These are phyloP conservation scores for Bathynomus jamesi DNA, from an alignment of 1,140 invertebrate species.

Conservation along the genomic window DNA sequence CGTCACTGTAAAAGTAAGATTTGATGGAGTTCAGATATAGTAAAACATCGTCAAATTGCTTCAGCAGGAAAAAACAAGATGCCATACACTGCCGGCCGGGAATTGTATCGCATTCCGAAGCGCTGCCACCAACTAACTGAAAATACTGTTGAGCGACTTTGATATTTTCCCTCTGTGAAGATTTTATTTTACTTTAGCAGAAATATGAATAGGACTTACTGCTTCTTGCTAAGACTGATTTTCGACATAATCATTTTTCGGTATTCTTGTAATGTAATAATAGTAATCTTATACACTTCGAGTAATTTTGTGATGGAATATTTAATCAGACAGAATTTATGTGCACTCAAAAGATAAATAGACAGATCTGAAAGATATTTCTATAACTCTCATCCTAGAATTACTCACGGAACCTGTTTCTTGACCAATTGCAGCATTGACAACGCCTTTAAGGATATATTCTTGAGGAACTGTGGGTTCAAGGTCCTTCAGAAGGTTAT, in stretches of 20 bases:
- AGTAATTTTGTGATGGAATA: too few relatives aligned
- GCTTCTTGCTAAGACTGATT: too few relatives aligned
- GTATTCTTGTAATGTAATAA: too few relatives aligned
- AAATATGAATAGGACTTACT: too few relatives aligned
- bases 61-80: conserved; percentile 85
- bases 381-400: too few relatives aligned
- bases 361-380: too few relatives aligned
- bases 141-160: conserved; percentile 94
- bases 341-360: too few relatives aligned
- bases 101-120: conserved; percentile 90
- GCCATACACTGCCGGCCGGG: conserved; percentile 95
- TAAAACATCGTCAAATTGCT: conserved; percentile 92
- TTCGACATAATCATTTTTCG: too few relatives aligned
- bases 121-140: conserved; percentile 88
- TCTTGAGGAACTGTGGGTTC: conserved; percentile 90
- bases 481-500: conserved; percentile 80
- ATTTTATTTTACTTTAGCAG: neutral
- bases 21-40: conserved; percentile 96
- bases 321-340: too few relatives aligned
- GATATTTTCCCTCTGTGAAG: conserved; percentile 72
- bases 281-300: too few relatives aligned
- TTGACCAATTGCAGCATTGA: conserved; percentile 87
- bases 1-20: conserved; percentile 91
- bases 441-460: conserved; percentile 93
- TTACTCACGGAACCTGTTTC: conserved; percentile 72